These are phyloP conservation scores for Sebastes cheni DNA, from an alignment of 2,797 vertebrate genomes.

Conservation along the genomic window DNA sequence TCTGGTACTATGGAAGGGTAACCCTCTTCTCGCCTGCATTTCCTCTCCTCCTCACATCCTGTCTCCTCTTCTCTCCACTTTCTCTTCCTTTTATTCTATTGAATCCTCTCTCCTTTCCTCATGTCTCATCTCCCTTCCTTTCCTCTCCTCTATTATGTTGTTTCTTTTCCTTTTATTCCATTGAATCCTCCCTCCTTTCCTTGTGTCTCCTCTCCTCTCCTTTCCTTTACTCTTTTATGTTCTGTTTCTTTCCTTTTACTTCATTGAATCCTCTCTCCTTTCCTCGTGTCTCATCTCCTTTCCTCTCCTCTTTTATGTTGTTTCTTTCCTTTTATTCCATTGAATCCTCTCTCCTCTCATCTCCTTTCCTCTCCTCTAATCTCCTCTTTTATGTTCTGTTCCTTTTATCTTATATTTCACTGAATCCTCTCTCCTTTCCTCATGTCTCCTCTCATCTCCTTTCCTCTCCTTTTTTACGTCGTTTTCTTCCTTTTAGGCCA, in stretches of 20 bases:
- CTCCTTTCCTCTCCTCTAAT: neutral
- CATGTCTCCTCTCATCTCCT: neutral
- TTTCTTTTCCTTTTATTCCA: neutral
- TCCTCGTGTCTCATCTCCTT: neutral
- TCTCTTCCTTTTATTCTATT: neutral
- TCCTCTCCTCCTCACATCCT: neutral
- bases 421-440: too few species aligned
- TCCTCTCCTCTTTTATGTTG: neutral
- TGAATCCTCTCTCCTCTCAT: too few species aligned
- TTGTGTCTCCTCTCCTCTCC: neutral
- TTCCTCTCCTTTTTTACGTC: neutral
- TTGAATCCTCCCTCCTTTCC: neutral
- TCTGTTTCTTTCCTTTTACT: neutral
- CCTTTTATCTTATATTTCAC: constrained; percentile 4
- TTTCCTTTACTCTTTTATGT: neutral
- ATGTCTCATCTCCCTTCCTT: too few species aligned
- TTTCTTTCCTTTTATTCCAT: neutral
- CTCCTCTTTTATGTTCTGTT: neutral
- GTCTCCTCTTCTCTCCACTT: neutral
- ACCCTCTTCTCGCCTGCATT: neutral
- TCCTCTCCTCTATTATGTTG: neutral
- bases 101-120: neutral
- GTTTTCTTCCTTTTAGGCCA: neutral
- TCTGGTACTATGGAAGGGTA: constrained; percentile 30
- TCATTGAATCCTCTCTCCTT: too few species aligned